phyloP scores from a whole-genome alignment of 2,797 vertebrate species.

The Anomalospiza imberbis region DNA sequence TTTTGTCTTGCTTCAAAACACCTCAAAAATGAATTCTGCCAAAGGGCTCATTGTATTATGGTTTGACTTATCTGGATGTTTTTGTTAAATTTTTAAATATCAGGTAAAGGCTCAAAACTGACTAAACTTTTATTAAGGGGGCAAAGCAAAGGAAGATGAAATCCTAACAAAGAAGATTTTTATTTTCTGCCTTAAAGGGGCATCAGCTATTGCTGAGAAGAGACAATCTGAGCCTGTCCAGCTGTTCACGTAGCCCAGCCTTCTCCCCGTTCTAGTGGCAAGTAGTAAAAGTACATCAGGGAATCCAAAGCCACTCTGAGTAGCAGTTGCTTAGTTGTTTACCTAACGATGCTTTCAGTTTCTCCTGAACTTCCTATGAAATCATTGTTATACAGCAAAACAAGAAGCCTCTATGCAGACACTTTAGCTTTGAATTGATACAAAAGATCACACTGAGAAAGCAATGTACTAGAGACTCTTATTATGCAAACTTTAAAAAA shows the following conservation, averaged over 20 bases:
- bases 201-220: conserved; percentile 66
- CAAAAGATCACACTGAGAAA: conserved; percentile 59
- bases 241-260: conserved; percentile 28
- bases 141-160: conserved; percentile 34
- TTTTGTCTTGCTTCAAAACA: conserved; percentile 31
- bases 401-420: conserved; percentile 76
- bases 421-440: conserved; percentile 71
- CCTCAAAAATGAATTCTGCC: conserved; percentile 17
- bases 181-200: conserved; percentile 65
- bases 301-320: conserved; percentile 72
- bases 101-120: conserved; percentile 39
- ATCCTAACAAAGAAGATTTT: not conserved
- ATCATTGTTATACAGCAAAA: conserved; percentile 60
- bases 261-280: conserved; percentile 59
- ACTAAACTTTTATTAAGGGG: not conserved
- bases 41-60: conserved; percentile 48
- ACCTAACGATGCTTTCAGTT: conserved; percentile 61
- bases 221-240: conserved; percentile 71
- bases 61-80: not conserved
- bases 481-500: conserved; percentile 70
- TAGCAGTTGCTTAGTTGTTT: conserved; percentile 70
- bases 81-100: conserved; percentile 5
- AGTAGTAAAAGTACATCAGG: conserved; percentile 70
- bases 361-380: conserved; percentile 66
- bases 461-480: conserved; percentile 55